Percentiles rank a stretch among this genome's conserved stretches.
Conservation (phyloP, 2,113 vertebrate species). For the Choloepus hoffmanni region DNA sequence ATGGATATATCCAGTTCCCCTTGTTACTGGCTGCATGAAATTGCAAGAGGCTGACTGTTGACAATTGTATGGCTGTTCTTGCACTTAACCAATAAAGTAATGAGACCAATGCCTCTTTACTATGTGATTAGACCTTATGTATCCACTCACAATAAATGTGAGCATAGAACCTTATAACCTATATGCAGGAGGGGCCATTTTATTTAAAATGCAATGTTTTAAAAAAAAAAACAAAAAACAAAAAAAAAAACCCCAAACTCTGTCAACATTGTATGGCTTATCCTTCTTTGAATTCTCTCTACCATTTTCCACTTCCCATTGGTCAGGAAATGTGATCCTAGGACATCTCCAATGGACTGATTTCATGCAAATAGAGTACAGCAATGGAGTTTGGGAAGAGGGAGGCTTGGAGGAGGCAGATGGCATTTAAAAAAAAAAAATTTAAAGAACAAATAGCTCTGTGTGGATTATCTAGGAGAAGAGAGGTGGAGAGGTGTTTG, state of each 20-base stretch:
- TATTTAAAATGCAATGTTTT: background rate
- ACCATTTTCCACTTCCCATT: background rate
- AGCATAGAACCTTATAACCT: background rate
- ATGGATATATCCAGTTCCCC: background rate
- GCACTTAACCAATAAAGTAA: background rate
- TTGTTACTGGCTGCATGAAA: background rate
- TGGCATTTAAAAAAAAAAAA: constrained; percentile 34
- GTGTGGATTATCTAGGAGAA: background rate
- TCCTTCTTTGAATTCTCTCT: background rate
- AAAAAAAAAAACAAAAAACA: too few species aligned
- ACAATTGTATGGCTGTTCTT: background rate
- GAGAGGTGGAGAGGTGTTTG: constrained; percentile 37
- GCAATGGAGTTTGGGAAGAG: background rate
- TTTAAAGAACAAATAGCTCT: background rate
- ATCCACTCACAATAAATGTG: background rate
- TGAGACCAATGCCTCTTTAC: background rate
- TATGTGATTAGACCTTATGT: background rate
- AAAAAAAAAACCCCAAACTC: background rate
- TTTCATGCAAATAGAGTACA: background rate
- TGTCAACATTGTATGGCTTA: background rate
- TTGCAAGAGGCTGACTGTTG: background rate
- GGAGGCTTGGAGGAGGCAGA: constrained; percentile 45
- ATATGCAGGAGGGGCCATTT: background rate
- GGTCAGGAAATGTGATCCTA: background rate
- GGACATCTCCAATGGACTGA: background rate